Evolutionary conservation across 2,797 vertebrate genomes (phyloP).

Genomic region (Poecilia wingei): DNA sequence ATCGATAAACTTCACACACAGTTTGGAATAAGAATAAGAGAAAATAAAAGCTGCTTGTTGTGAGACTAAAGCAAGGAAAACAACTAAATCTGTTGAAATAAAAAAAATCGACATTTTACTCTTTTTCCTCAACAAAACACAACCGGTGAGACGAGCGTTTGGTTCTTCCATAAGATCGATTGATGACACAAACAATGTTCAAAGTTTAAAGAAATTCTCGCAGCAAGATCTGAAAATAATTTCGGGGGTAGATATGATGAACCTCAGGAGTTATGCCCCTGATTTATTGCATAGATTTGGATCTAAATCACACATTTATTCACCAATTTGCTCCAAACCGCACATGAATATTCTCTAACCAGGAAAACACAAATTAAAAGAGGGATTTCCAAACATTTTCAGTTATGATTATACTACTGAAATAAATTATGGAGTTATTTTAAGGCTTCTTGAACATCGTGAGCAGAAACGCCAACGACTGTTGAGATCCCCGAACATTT

Average conservation of each 20-base stretch:
- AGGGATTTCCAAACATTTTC: not conserved
- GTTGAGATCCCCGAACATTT: not conserved
- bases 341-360: no score
- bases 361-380: not conserved
- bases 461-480: not conserved
- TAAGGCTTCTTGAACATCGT: not conserved
- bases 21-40: slow-evolving; percentile 13
- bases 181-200: not conserved
- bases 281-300: no score
- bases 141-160: not conserved
- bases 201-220: not conserved
- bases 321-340: no score
- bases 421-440: not conserved
- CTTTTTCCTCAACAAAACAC: not conserved
- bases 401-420: not conserved
- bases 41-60: slow-evolving; percentile 17
- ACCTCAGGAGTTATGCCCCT: not conserved
- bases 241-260: not conserved
- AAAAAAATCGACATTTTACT: not conserved
- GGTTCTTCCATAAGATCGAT: not conserved
- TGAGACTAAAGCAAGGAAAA: not conserved
- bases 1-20: slow-evolving; percentile 3
- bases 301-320: no score
- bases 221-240: not conserved
- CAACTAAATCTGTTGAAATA: not conserved